Conservation (phyloP, 2,888 invertebrate genomes). For the Melanostoma scalare region DNA sequence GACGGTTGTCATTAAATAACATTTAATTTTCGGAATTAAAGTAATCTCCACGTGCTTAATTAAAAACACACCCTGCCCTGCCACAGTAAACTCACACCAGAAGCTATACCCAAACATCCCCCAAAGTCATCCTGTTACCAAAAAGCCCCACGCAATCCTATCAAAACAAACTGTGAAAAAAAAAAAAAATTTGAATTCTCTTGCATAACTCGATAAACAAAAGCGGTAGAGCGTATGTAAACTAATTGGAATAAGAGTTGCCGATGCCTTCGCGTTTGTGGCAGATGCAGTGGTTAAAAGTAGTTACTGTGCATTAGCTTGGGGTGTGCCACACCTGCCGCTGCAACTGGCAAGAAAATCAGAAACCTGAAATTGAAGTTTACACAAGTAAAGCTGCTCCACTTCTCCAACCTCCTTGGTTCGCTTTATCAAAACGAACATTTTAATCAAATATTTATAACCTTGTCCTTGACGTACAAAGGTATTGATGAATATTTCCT, state of each 20-base stretch:
- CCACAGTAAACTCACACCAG: too few relatives aligned
- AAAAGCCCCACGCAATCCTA: slow-evolving; percentile 39
- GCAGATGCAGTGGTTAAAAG: too few relatives aligned
- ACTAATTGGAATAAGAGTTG: slow-evolving; percentile 39
- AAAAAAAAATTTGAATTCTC: slow-evolving; percentile 45
- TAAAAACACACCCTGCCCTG: background rate
- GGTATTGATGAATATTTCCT: background rate
- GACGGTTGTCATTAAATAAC: slow-evolving; percentile 4
- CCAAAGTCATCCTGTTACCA: background rate
- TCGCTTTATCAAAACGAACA: background rate
- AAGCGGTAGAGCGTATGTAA: background rate
- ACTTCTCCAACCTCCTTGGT: background rate
- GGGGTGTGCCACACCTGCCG: background rate
- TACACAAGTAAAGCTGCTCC: background rate
- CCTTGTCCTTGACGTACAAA: background rate
- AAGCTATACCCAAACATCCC: too few relatives aligned
- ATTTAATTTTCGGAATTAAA: slow-evolving; percentile 21
- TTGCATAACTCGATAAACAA: slow-evolving; percentile 32
- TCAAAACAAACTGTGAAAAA: slow-evolving; percentile 20
- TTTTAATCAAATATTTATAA: slow-evolving; percentile 1
- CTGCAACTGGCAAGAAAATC: background rate
- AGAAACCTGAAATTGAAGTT: background rate
- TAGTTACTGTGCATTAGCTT: background rate
- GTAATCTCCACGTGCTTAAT: background rate
- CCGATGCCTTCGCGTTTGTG: background rate